phyloP scores from a whole-genome alignment of 2,888 invertebrate genomes.

The Limnephilus auricula region DNA sequence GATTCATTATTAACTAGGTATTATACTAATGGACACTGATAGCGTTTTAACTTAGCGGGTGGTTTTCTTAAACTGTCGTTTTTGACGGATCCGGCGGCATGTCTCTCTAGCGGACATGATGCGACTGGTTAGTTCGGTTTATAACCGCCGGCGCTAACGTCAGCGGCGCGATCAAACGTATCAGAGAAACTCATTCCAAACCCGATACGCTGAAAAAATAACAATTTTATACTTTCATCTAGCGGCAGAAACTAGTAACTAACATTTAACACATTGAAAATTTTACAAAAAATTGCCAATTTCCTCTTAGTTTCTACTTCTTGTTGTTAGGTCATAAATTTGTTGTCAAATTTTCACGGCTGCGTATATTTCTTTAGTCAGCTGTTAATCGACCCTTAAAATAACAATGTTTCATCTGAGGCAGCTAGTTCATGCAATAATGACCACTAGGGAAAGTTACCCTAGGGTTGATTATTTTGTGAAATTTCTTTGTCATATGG shows the following conservation, averaged over 20 bases:
- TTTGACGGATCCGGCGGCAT: slow-evolving; percentile 40
- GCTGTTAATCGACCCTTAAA: too few species aligned
- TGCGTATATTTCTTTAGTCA: too few species aligned
- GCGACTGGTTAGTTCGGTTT: slow-evolving; percentile 55
- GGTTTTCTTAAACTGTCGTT: background rate
- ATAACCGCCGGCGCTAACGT: slow-evolving; percentile 43
- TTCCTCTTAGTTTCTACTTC: background rate
- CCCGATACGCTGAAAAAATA: background rate
- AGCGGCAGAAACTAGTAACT: background rate
- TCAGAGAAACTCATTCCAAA: background rate
- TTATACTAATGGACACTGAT: slow-evolving; percentile 26
- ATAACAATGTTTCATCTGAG: too few species aligned
- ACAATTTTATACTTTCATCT: background rate
- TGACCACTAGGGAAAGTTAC: too few species aligned
- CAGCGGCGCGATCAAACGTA: slow-evolving; percentile 20
- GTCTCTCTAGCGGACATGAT: slow-evolving; percentile 49
- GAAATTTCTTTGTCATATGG: background rate
- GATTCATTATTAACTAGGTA: background rate
- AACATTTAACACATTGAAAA: background rate
- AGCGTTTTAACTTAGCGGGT: background rate
- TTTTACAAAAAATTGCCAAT: background rate
- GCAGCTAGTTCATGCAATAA: too few species aligned
- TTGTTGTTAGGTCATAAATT: background rate
- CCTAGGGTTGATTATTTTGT: background rate
- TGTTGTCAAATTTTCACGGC: background rate